Evolutionary conservation across 2,797 vertebrate species (phyloP), one percentile per base, ranked within the genome.

Genomic region (Smutsia temminckii): DNA sequence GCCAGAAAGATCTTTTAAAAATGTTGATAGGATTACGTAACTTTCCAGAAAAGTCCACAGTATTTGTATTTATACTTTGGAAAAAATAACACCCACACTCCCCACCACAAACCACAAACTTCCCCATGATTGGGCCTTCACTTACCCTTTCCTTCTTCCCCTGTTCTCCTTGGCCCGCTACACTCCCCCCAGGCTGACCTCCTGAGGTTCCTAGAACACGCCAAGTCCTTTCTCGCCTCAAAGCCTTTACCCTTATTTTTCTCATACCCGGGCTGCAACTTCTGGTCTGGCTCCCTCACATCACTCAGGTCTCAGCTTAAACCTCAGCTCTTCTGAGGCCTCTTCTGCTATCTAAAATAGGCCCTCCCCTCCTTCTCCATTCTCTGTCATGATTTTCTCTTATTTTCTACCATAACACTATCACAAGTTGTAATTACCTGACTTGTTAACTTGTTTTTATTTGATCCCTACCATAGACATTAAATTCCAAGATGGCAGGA

Each of bases 401-500:
- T 69, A 53, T 59, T 85, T 78, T 74, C 42, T 85, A 61, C 53
- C 57, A 57, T 3, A 40, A 84, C 20, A 25, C 49, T 53, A 57
- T 21, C 18, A 49, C 6, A 64, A 77, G 5, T 3, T 90, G 17
- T 68, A 72, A 37, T 72, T 69, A 86, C 18, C 29, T 34, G 16
- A 84, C 69, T 94, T 78, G 27, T 46, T 68, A 80, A 61, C 40
- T 61, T 79, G n/a, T 57, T 75, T 77, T 94, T 72, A 72, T 79
- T 84, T 93, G 72, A 72, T 40, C 14, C 16, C 14, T 89, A 16
- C 51, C 16, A 91, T 3, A 80, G 42, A 72, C 18, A 91, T 94
- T 78, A 92, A 69, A 85, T 92, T 66, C 64, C 32, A 91, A 92
- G 85, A 91, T 3, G 40, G 46, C 25, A 85, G 34, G 59, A 90